phyloP scores from a whole-genome alignment of 2,113 vertebrate species.

The Cochlearius cochlearius region DNA sequence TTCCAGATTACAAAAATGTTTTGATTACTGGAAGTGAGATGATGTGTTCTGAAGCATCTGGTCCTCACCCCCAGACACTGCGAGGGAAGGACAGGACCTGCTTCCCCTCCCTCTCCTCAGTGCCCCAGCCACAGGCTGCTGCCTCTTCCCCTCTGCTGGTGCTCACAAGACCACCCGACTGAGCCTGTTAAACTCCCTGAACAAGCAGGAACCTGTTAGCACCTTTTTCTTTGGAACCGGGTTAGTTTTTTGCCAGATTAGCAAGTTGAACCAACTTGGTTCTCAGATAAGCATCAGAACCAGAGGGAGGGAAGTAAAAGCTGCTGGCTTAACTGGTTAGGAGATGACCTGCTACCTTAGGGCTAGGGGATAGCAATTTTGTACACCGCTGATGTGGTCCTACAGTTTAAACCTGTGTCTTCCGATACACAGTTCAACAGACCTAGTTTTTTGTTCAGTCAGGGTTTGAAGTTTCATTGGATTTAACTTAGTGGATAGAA shows the following conservation, averaged over 20 bases:
- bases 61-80: neutral
- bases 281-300: neutral
- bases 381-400: neutral
- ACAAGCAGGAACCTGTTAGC: neutral
- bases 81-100: neutral
- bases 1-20: neutral
- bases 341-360: neutral
- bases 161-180: neutral
- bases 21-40: neutral
- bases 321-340: neutral
- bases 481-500: neutral
- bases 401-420: neutral
- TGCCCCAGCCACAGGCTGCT: neutral
- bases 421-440: neutral
- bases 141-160: neutral
- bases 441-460: neutral
- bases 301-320: neutral
- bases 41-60: neutral
- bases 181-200: neutral
- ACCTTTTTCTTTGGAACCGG: neutral
- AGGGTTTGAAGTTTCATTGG: neutral
- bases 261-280: neutral
- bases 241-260: neutral
- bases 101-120: neutral
- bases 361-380: neutral